Base-by-base conservation (phyloP, 2,888 invertebrate genomes). In the Troides helena region DNA sequence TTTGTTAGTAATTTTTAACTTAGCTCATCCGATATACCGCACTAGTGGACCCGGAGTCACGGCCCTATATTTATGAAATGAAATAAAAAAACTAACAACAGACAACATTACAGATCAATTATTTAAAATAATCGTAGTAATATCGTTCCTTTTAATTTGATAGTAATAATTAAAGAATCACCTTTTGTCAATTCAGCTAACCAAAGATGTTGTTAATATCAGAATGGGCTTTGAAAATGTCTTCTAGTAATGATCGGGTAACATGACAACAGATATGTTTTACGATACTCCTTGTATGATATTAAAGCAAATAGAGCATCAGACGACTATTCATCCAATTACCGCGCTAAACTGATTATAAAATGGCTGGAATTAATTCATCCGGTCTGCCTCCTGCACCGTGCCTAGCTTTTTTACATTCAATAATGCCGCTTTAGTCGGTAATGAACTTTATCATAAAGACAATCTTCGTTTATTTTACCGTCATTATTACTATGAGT, bases 331-430 rank as follows among this genome's bases (percentile, higher is more conserved):
- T 77, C 76, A 75, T 74, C 75, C 77, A 78, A 79, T 77, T 78
- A 79, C 74, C 69, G 72, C 75, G 76, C 73, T 78, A 76, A 77
- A 74, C 73, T 75, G 76, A 78, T 78, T 78, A 76, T 78, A 78
- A 80, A 80, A 77, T 75, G 77, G 67, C 73, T 74, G 73, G 75
- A 80, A 78, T 78, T 77, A 78, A 79, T 77, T 76, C 78, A 78
- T 78, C 77, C 78, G 76, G 76, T 73, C 73, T 69, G 65, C 64
- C 69, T 60, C 58, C 61, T 10, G 63, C 57, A 39, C 65, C 30
- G 23, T 56, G 69, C 56, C 30, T 39, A 18, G 60, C 46, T 70
- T 43, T 62, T 66, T 65, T 65, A n/a, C 59, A 60, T 62, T 36
- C 50, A 50, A 62, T 56, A 17, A 7, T 56, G 30, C 46, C 65